Base-by-base conservation (phyloP, 2,113 vertebrate genomes). In the Myiozetetes cayanensis region DNA sequence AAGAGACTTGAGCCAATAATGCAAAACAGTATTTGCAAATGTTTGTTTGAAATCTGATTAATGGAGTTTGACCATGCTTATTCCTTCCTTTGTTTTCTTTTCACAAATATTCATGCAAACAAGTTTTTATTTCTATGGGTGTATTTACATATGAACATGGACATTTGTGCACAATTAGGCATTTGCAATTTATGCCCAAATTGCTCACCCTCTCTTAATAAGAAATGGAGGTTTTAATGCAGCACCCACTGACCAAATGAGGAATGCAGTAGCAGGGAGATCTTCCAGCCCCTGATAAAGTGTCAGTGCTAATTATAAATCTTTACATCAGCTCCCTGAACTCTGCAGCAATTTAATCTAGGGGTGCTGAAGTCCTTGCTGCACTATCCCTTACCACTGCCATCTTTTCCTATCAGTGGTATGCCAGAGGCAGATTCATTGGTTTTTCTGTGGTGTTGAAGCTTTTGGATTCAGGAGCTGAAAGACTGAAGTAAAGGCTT, bases 271-370 rank as follows among this genome's bases (percentile, higher is more conserved):
- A 67, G 18, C 50, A 66, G 67, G 43, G 63, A 83, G 43, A 43
- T 35, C 41, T 80, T 81, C 72, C 68, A 92, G 80, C 20, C 63
- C 41, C 73, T 63, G 55, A 53, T 67, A 66, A 30, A 78, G 68
- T 80, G 83, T 94, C 89, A 76, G 0, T 67, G 83, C 73, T 93
- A 95, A 89, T 86, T 93, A 88, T 93, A 93, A 89, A 50, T 72
- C 73, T 81, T 93, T 93, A 86, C 83, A 89, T 52, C 85, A 90
- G n/a, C 73, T 52, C 83, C 56, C 62, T 94, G 93, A 96, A 88
- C 68, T 92, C 73, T 78, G 28, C 30, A 77, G 91, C 73, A 76
- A 71, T 89, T 89, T 80, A 93, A 92, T 93, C 72, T 61, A 43
- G 72, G 83, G 27, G 23, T 94, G 39, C 61, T 85, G 76, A 71